Base-by-base conservation (phyloP, 2,113 vertebrate genomes). In the Coptodon bakossiorum region DNA sequence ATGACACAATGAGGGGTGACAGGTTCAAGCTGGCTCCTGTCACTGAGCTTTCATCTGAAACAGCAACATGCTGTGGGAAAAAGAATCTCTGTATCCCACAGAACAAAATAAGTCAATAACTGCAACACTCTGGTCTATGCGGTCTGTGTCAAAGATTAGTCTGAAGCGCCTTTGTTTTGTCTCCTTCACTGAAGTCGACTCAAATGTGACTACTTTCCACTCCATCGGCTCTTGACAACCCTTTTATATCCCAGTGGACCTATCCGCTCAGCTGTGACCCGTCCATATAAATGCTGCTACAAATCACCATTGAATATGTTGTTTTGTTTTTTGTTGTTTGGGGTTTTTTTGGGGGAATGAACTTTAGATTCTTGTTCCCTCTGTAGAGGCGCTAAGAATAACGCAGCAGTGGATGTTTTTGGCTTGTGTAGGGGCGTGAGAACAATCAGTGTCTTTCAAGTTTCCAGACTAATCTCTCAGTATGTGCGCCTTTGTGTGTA, bases 91-190 rank as follows among this genome's bases (percentile, higher is more conserved):
- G 93, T 94, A 94, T 95, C 94, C 95, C 89, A 6, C 48, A 92
- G 95, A 96, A 96, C 95, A 96, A 96, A 97, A 96, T 96, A 96
- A 97, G 95, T 95, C 90, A 90, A 94, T 94, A 95, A 96, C 94
- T 95, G 92, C 93, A 94, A 81, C 78, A 80, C 94, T 95, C 68
- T 73, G 87, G 79, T 93, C 94, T 96, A 95, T 96, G 96, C 95
- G 88, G 82, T 83, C 90, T 86, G 82, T 94, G 93, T 96, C 94
- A 88, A 92, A 96, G 94, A 96, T 95, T 91, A 93, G 93, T 95
- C 95, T 95, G 88, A 92, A 92, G 91, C 90, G 92, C 81, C 94
- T 95, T 96, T 95, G 94, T 95, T 94, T 90, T 90, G 89, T 93
- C 83, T 81, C 78, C 82, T 90, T 93, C 71, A 84, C 89, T 93